Evolutionary conservation across 2,888 invertebrate species (phyloP).

Genomic region (Clanis bilineata): DNA sequence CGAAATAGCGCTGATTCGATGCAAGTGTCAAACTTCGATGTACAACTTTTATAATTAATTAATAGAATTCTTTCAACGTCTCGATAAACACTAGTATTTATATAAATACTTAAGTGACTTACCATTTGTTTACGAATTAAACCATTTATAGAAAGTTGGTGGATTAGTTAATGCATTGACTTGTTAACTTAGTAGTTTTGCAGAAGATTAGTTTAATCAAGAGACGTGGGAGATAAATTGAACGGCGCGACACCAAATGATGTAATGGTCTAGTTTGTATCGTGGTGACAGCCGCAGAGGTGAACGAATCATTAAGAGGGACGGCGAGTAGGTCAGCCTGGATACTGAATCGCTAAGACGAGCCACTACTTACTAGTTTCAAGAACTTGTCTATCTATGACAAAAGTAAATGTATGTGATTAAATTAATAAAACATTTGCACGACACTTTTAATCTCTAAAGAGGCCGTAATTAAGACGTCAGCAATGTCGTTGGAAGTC

Average conservation of each 20-base stretch:
- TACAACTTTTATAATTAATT: constrained; percentile 1
- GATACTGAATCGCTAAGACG: background rate
- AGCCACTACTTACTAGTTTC: background rate
- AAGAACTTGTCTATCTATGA: background rate
- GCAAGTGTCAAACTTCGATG: background rate
- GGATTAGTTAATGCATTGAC: background rate
- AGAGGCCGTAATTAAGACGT: too few relatives aligned
- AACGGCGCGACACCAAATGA: background rate
- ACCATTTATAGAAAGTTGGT: background rate
- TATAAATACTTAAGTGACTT: background rate
- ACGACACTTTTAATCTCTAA: too few relatives aligned
- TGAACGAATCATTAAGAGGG: constrained; percentile 3
- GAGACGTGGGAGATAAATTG: background rate
- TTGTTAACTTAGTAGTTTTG: background rate
- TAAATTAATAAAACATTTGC: background rate
- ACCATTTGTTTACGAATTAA: background rate
- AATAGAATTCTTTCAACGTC: background rate
- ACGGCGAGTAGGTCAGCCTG: constrained; percentile 4
- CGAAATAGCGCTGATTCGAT: background rate
- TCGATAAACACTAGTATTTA: background rate
- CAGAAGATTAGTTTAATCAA: constrained; percentile 3
- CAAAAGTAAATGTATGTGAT: background rate
- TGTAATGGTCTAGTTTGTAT: background rate
- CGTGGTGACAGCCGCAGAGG: background rate
- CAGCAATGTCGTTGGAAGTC: too few relatives aligned